Percentiles rank a stretch among this genome's conserved stretches.
phyloP scores from a whole-genome alignment of 2,797 vertebrate species.

The Garrulus glandarius region DNA sequence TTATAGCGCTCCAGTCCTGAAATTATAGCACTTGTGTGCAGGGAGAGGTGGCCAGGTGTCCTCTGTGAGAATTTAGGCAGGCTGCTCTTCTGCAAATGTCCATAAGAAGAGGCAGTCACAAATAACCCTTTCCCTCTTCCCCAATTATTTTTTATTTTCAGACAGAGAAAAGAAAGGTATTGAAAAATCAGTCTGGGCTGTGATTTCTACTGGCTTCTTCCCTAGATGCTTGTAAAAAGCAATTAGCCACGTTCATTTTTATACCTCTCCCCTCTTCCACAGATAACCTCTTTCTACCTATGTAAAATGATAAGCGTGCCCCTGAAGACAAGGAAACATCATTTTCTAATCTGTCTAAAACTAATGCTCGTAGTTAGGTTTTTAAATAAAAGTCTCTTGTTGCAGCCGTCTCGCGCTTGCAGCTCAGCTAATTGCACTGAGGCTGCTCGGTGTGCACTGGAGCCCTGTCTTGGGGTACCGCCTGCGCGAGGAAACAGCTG shows the following conservation, averaged over 20 bases:
- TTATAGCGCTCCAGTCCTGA: background rate
- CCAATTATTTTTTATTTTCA: background rate
- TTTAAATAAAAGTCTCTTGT: background rate
- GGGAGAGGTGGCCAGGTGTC: background rate
- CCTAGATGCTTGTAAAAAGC: background rate
- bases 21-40: background rate
- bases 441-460: fast-evolving
- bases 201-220: background rate
- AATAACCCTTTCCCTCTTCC: background rate
- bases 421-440: background rate
- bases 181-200: background rate
- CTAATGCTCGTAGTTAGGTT: background rate
- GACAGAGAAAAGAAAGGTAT: background rate
- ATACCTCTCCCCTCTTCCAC: background rate
- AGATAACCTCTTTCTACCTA: background rate
- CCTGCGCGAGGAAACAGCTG: background rate
- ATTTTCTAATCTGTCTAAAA: background rate
- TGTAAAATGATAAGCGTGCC: background rate
- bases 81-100: background rate
- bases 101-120: background rate
- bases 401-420: background rate
- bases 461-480: fast-evolving
- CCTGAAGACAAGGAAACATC: slow-evolving; percentile 2
- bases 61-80: background rate
- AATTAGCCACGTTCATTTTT: background rate